Percentiles rank a stretch among this genome's conserved stretches.
phyloP scores from a whole-genome alignment of 2,888 invertebrate species.

The Dioctria linearis region DNA sequence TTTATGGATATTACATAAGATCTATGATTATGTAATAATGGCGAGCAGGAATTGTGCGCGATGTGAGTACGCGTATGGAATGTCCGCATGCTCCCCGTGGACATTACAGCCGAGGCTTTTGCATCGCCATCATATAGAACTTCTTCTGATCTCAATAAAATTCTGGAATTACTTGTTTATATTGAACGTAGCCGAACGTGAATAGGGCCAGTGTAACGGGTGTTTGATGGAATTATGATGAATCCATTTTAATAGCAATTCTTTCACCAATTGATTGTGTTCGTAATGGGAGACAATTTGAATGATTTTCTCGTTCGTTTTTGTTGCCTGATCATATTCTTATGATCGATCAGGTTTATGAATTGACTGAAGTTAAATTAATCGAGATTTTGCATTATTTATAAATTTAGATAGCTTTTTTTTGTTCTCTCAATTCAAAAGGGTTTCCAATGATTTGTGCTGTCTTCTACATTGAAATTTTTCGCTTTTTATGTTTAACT shows the following conservation, averaged over 20 bases:
- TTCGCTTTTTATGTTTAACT: too few relatives aligned
- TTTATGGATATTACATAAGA: slow-evolving; percentile 48
- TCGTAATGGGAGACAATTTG: too few relatives aligned
- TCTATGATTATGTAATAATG: slow-evolving; percentile 40
- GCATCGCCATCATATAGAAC: not conserved
- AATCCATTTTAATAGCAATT: slow-evolving; percentile 26
- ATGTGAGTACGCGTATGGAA: slow-evolving; percentile 21
- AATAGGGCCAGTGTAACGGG: slow-evolving; percentile 32
- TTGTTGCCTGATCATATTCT: too few relatives aligned
- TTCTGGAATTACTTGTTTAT: slow-evolving; percentile 49
- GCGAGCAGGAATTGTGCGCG: slow-evolving; percentile 23
- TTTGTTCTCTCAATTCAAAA: too few relatives aligned
- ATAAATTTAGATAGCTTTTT: too few relatives aligned
- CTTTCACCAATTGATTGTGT: slow-evolving; percentile 5
- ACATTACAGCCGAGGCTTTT: not conserved
- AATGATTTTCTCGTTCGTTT: too few relatives aligned
- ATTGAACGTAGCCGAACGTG: slow-evolving; percentile 8
- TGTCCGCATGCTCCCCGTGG: not conserved
- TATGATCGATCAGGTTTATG: too few relatives aligned
- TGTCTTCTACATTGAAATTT: too few relatives aligned
- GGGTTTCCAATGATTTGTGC: too few relatives aligned
- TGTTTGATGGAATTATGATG: slow-evolving; percentile 16
- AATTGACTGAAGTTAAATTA: too few relatives aligned
- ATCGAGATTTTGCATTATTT: too few relatives aligned
- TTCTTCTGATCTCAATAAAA: slow-evolving; percentile 12